These are phyloP conservation scores for Cylloceria caligata DNA, from an alignment of 2,888 invertebrate genomes.

Conservation along the genomic window DNA sequence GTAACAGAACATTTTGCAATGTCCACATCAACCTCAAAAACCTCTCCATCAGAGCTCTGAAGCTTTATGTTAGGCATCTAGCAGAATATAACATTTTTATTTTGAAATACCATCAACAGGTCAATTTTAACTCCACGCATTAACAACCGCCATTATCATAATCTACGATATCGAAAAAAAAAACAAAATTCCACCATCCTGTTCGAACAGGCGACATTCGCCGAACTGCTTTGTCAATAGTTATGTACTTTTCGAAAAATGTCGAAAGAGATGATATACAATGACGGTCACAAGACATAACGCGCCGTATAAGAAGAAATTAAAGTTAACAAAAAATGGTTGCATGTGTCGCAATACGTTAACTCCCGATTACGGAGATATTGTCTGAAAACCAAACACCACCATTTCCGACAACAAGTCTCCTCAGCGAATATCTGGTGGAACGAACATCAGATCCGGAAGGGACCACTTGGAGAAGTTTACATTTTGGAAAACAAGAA, in stretches of 20 bases:
- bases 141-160: neutral
- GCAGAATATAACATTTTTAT: constrained; percentile 16
- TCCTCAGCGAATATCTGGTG: neutral
- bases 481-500: neutral
- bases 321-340: neutral
- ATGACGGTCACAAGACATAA: neutral
- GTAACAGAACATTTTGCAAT: constrained; percentile 99
- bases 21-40: constrained; percentile 98
- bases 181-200: constrained; percentile 21
- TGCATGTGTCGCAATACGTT: neutral
- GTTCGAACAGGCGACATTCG: constrained; percentile 49
- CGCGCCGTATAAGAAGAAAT: no score
- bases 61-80: constrained; percentile 97
- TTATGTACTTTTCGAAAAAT: neutral
- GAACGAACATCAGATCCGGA: neutral
- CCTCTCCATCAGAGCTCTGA: constrained; percentile 97
- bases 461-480: neutral
- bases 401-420: constrained; percentile 23
- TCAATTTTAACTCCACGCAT: neutral
- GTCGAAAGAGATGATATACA: neutral
- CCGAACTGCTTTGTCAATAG: no score
- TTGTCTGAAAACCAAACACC: constrained; percentile 3
- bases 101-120: neutral
- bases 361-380: neutral
- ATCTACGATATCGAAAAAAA: neutral